These are phyloP conservation scores for Matsumurasca onukii DNA, from an alignment of 1,140 invertebrate genomes.

Conservation along the genomic window DNA sequence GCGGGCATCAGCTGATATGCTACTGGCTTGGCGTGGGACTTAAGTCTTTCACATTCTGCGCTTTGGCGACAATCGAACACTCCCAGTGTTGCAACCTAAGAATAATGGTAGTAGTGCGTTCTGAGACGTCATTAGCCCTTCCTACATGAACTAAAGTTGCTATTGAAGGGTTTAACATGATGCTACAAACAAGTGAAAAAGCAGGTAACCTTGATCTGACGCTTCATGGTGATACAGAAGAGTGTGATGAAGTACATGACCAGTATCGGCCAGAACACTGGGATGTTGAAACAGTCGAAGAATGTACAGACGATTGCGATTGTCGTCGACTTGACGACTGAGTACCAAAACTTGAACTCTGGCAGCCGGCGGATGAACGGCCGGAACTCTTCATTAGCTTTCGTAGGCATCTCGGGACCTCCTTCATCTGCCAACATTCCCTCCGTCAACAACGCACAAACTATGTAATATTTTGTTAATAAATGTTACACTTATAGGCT, in stretches of 20 bases:
- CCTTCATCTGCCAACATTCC: slow-evolving; percentile 64
- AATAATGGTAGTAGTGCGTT: too few species aligned
- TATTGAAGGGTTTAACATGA: too few species aligned
- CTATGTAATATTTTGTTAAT: too few species aligned
- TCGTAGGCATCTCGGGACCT: slow-evolving; percentile 91
- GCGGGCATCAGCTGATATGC: too few species aligned
- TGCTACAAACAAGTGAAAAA: too few species aligned
- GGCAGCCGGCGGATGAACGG: slow-evolving; percentile 97
- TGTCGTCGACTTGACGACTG: slow-evolving; percentile 92
- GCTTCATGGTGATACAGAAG: slow-evolving; percentile 99
- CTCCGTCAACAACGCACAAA: too few species aligned
- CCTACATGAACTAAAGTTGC: too few species aligned
- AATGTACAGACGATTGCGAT: slow-evolving; percentile 92
- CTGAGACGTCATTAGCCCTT: too few species aligned
- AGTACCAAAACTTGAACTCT: slow-evolving; percentile 99
- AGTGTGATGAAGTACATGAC: slow-evolving; percentile 99
- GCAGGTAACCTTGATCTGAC: slow-evolving; percentile 98
- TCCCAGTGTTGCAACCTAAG: too few species aligned
- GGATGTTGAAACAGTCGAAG: slow-evolving; percentile 98
- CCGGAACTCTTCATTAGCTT: slow-evolving; percentile 95
- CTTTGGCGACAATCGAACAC: too few species aligned
- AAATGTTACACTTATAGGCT: not conserved
- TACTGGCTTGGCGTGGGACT: too few species aligned
- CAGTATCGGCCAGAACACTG: slow-evolving; percentile 99
- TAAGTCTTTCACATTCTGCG: too few species aligned